Conservation (phyloP, 2,113 vertebrate species). For the Chitala chitala region DNA sequence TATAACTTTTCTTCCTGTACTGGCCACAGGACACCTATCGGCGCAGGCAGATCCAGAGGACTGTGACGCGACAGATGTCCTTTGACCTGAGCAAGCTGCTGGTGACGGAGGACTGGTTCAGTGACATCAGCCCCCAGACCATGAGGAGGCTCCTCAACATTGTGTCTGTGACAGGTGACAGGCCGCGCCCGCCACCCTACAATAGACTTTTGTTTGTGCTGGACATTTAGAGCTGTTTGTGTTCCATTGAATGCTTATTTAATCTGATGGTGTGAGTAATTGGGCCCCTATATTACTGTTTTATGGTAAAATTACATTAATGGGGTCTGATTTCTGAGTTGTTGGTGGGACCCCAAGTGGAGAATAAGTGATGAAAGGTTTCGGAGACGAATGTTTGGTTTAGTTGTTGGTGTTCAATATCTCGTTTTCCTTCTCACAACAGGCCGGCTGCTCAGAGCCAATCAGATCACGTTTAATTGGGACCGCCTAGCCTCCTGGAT, state of each 20-base stretch:
- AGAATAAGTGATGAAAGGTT: background rate
- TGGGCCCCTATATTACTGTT: background rate
- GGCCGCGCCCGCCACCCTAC: too few species aligned
- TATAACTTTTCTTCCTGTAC: background rate
- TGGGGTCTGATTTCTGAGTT: too few species aligned
- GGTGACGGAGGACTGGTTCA: conserved; percentile 97
- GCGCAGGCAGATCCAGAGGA: conserved; percentile 84
- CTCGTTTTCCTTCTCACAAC: background rate
- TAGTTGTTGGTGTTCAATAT: background rate
- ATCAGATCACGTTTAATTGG: conserved; percentile 96
- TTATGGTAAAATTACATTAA: too few species aligned
- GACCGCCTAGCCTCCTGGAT: conserved; percentile 96
- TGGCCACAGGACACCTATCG: conserved; percentile 81
- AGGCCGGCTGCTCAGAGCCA: conserved; percentile 89
- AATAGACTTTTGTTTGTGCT: too few species aligned
- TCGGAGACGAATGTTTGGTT: too few species aligned
- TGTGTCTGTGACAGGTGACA: conserved; percentile 91
- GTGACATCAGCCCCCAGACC: conserved; percentile 93
- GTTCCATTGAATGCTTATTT: too few species aligned
- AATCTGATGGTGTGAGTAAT: too few species aligned
- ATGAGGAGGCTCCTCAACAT: conserved; percentile 95
- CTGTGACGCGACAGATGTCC: conserved; percentile 91
- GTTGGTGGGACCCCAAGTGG: background rate
- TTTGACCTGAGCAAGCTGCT: conserved; percentile 91
- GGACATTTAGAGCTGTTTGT: too few species aligned